Conservation (phyloP, 2,113 vertebrate species). For the Cheilinus undulatus region DNA sequence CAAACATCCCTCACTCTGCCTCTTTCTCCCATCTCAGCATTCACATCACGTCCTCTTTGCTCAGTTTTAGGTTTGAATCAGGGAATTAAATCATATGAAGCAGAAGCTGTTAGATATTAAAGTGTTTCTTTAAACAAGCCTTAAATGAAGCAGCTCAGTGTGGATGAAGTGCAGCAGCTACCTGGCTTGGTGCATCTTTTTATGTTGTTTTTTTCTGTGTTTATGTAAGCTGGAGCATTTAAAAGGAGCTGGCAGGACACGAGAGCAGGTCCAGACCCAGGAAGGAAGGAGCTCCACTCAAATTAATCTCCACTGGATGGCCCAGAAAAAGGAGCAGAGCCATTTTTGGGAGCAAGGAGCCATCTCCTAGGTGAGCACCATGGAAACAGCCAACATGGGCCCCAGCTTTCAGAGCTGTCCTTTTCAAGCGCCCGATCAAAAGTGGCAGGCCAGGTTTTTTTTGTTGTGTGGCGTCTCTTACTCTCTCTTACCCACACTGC, state of each 20-base stretch:
- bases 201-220: constrained; percentile 4
- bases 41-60: constrained; percentile 7
- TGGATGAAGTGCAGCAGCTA: constrained; percentile 2
- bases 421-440: constrained; percentile 79
- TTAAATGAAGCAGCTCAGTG: constrained; percentile 16
- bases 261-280: constrained; percentile 60
- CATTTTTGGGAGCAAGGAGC: constrained; percentile 79
- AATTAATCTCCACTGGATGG: constrained; percentile 75
- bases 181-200: not conserved
- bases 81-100: constrained; percentile 1
- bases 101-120: constrained; percentile 30
- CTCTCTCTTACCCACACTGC: constrained; percentile 53
- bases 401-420: constrained; percentile 72
- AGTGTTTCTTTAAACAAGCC: not conserved
- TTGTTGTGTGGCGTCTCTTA: constrained; percentile 62
- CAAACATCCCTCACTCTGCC: constrained; percentile 23
- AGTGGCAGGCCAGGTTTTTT: constrained; percentile 80
- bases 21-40: not conserved
- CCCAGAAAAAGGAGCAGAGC: constrained; percentile 69
- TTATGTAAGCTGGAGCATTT: constrained; percentile 33
- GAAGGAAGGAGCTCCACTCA: constrained; percentile 75
- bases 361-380: constrained; percentile 83
- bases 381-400: constrained; percentile 80
- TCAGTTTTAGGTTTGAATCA: constrained; percentile 28
- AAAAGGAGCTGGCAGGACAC: constrained; percentile 64